A percentile compares a stretch with the other conserved stretches of the same genome.
These are phyloP conservation scores for Limanda limanda DNA, from an alignment of 2,113 vertebrate species.

Conservation along the genomic window DNA sequence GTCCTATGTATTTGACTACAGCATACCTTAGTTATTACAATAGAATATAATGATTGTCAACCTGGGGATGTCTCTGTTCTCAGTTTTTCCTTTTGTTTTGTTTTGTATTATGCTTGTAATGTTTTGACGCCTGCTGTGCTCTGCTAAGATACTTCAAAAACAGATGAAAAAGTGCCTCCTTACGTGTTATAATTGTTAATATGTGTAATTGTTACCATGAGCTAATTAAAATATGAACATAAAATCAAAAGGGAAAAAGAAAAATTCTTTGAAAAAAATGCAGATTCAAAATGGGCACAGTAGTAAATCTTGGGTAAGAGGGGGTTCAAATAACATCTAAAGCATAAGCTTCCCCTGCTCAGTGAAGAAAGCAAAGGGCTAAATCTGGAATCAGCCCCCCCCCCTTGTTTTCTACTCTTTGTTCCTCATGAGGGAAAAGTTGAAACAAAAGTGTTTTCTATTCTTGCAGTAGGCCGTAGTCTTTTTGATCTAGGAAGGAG, in stretches of 20 bases:
- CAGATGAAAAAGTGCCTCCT: not conserved
- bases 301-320: not conserved
- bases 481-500: slow-evolving; percentile 62
- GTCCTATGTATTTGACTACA: too few relatives aligned
- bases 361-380: slow-evolving; percentile 28
- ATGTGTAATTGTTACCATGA: not conserved
- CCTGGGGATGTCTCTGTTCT: not conserved
- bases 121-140: not conserved
- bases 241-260: not conserved
- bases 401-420: slow-evolving; percentile 26
- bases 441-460: slow-evolving; percentile 37
- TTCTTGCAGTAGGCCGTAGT: slow-evolving; percentile 40
- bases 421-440: slow-evolving; percentile 34
- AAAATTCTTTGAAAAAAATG: not conserved
- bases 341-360: not conserved
- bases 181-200: not conserved
- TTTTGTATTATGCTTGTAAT: not conserved
- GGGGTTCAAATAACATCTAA: slow-evolving; percentile 22
- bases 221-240: not conserved
- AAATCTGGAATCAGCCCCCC: slow-evolving; percentile 35
- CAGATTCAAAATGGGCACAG: not conserved
- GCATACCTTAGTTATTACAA: too few relatives aligned
- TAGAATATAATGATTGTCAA: too few relatives aligned
- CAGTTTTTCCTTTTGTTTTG: not conserved
- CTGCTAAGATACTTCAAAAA: not conserved